Conservation (phyloP, 2,113 vertebrate genomes). For the Lates calcarifer region DNA sequence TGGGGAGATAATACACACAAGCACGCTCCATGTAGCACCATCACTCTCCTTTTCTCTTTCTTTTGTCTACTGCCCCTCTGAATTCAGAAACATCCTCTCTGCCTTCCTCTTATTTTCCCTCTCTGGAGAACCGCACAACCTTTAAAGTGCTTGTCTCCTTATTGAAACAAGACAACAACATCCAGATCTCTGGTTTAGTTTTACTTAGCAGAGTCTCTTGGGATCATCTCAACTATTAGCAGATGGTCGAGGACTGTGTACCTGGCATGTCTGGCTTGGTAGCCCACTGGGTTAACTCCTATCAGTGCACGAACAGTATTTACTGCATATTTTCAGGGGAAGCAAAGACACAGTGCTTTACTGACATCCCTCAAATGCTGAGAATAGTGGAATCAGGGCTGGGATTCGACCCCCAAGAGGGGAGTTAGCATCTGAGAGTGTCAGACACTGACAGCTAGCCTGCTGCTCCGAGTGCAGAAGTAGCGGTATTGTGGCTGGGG, state of each 20-base stretch:
- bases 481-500: conserved; percentile 54
- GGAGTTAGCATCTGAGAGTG: conserved; percentile 61
- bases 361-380: conserved; percentile 40
- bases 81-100: conserved; percentile 31
- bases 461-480: conserved; percentile 58
- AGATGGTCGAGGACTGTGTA: conserved; percentile 49
- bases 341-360: conserved; percentile 7
- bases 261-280: conserved; percentile 35
- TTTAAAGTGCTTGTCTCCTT: conserved; percentile 60
- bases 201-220: conserved; percentile 30
- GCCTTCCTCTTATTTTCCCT: conserved; percentile 24
- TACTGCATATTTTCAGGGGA: conserved; percentile 20
- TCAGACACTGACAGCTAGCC: conserved; percentile 73
- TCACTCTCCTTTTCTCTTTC: background rate
- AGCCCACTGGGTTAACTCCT: conserved; percentile 32
- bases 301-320: conserved; percentile 31
- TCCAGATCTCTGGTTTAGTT: conserved; percentile 44
- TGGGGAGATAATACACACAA: conserved; percentile 29
- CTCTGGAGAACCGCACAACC: conserved; percentile 40
- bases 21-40: conserved; percentile 8
- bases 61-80: conserved; percentile 25
- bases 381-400: conserved; percentile 39
- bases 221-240: conserved; percentile 54
- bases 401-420: conserved; percentile 56
- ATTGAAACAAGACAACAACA: conserved; percentile 62